phyloP scores from a whole-genome alignment of 1,140 invertebrate genomes.

The Drosophila nannoptera region DNA sequence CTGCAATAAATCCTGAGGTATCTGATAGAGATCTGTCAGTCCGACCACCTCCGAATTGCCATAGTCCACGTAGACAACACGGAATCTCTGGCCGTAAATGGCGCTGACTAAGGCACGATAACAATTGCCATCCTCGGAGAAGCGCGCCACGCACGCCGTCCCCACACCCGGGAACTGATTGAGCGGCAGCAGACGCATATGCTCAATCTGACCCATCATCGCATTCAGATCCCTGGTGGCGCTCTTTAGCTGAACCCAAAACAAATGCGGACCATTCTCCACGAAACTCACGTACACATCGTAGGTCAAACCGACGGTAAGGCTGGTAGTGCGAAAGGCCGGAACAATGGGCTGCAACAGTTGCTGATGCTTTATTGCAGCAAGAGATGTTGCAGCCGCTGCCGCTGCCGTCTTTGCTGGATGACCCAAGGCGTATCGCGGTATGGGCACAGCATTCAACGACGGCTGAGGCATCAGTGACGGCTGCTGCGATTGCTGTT shows the following conservation, averaged over 20 bases:
- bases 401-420: conserved; percentile 10
- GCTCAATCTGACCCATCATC: conserved; percentile 85
- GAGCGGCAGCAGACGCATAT: conserved; percentile 81
- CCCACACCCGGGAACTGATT: conserved; percentile 82
- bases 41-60: conserved; percentile 86
- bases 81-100: conserved; percentile 82
- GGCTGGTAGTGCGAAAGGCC: conserved; percentile 81
- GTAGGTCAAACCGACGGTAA: conserved; percentile 80
- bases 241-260: conserved; percentile 85
- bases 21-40: conserved; percentile 85
- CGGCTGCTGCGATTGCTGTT: not conserved
- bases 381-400: not conserved
- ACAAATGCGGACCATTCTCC: conserved; percentile 86
- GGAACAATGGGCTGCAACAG: conserved; percentile 53
- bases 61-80: conserved; percentile 89
- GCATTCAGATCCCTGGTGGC: conserved; percentile 81
- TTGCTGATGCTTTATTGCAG: conserved; percentile 13
- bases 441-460: conserved; percentile 42
- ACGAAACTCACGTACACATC: conserved; percentile 86
- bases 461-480: conserved; percentile 19
- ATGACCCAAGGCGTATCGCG: conserved; percentile 47
- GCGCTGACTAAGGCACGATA: conserved; percentile 87
- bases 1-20: conserved; percentile 85
- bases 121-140: conserved; percentile 83
- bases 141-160: conserved; percentile 85